phyloP scores from a whole-genome alignment of 2,888 invertebrate genomes.

The Noctuana brunneofusca region DNA sequence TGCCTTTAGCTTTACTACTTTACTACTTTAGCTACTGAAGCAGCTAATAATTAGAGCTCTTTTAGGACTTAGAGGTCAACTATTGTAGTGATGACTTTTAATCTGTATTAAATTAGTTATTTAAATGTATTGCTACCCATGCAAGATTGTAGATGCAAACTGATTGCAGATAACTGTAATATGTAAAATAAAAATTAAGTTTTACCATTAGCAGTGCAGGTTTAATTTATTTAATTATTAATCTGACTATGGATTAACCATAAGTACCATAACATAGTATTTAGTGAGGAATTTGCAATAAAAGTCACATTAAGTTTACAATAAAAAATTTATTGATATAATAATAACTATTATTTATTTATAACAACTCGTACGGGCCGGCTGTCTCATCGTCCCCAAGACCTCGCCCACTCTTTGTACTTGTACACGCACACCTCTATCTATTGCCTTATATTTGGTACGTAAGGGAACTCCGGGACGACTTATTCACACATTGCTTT shows the following conservation, averaged over 20 bases:
- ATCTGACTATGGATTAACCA: neutral
- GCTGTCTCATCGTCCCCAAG: slow-evolving; percentile 34
- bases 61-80: too few species aligned
- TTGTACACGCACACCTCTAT: slow-evolving; percentile 49
- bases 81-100: too few species aligned
- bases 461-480: slow-evolving; percentile 44
- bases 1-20: too few species aligned
- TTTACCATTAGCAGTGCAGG: too few species aligned
- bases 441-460: slow-evolving; percentile 58
- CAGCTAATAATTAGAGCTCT: too few species aligned
- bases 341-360: slow-evolving; percentile 69
- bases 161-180: too few species aligned
- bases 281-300: slow-evolving; percentile 30
- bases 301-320: slow-evolving; percentile 53
- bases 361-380: slow-evolving; percentile 69
- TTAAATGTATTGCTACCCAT: too few species aligned
- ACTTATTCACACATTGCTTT: slow-evolving; percentile 4
- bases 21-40: too few species aligned
- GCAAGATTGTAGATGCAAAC: too few species aligned
- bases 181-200: too few species aligned
- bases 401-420: slow-evolving; percentile 48
- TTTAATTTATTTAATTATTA: neutral
- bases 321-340: slow-evolving; percentile 82
- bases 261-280: neutral
- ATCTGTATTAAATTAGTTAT: too few species aligned